phyloP scores from a whole-genome alignment of 2,888 invertebrate species.

The Hartigia nigra region DNA sequence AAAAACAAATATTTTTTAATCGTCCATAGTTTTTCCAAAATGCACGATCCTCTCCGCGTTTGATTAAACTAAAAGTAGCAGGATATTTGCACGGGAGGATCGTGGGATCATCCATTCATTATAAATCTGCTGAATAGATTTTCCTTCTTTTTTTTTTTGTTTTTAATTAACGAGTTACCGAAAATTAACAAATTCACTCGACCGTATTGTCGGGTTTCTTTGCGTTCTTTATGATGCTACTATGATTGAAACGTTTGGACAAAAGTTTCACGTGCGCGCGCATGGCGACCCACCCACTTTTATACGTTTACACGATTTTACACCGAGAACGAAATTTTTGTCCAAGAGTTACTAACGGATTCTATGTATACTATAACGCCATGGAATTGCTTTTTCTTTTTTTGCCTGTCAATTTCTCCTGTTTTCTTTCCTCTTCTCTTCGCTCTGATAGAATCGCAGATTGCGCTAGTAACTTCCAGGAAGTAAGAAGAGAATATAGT shows the following conservation, averaged over 20 bases:
- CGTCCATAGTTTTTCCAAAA: constrained; percentile 7
- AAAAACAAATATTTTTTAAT: constrained; percentile 5
- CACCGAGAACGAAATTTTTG: constrained; percentile 46
- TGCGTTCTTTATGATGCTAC: not conserved
- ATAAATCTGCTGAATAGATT: constrained; percentile 11
- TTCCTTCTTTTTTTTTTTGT: constrained; percentile 3
- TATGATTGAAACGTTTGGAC: constrained; percentile 33
- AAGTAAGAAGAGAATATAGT: not conserved
- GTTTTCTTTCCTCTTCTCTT: not conserved
- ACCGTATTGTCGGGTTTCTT: not conserved
- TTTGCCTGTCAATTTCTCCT: not conserved
- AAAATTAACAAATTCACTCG: not conserved
- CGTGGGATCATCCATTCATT: constrained; percentile 10
- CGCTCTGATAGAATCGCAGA: not conserved
- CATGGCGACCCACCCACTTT: constrained; percentile 41
- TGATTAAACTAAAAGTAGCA: not conserved
- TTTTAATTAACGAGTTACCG: constrained; percentile 4
- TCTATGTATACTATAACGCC: not conserved
- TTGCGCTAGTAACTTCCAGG: not conserved
- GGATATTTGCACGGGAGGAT: not conserved
- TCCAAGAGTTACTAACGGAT: constrained; percentile 30
- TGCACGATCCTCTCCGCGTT: not conserved
- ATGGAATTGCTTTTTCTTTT: not conserved
- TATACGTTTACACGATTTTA: constrained; percentile 60
- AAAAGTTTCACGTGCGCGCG: constrained; percentile 46